Evolutionary conservation across 2,113 vertebrate species (phyloP).

Genomic region (Nycticorax nycticorax): DNA sequence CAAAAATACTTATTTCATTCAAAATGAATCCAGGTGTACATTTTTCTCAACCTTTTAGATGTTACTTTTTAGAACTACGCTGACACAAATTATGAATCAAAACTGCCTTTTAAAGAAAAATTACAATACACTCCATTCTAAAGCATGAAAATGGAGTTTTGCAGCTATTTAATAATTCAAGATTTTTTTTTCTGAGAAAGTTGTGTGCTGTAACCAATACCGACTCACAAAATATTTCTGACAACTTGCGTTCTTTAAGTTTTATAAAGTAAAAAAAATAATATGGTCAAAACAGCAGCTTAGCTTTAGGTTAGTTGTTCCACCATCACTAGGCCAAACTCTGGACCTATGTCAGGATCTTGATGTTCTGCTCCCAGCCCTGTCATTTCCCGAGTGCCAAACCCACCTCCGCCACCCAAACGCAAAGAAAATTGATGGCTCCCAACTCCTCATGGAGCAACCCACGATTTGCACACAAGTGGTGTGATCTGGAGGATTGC

Average conservation of each 20-base stretch:
- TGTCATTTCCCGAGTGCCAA: neutral
- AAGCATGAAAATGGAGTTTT: neutral
- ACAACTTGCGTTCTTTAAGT: neutral
- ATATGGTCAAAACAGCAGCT: accelerated
- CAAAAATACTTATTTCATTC: neutral
- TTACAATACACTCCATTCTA: neutral
- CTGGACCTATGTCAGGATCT: neutral
- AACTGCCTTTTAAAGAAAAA: neutral
- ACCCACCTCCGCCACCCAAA: neutral
- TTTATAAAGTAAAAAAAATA: neutral
- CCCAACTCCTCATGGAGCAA: neutral
- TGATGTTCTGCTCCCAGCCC: neutral
- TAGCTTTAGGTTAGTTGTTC: neutral
- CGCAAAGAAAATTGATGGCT: neutral
- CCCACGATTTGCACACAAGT: neutral
- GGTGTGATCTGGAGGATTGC: neutral
- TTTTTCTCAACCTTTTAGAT: neutral
- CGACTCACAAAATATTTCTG: neutral
- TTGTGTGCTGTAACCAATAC: neutral
- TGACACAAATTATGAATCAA: neutral
- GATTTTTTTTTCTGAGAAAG: neutral
- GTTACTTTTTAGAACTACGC: neutral
- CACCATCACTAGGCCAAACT: neutral
- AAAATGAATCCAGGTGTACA: neutral
- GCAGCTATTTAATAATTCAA: neutral